Percentiles rank a stretch among this genome's conserved stretches.
Conservation (phyloP, 2,113 vertebrate species). For the Axis porcinus region DNA sequence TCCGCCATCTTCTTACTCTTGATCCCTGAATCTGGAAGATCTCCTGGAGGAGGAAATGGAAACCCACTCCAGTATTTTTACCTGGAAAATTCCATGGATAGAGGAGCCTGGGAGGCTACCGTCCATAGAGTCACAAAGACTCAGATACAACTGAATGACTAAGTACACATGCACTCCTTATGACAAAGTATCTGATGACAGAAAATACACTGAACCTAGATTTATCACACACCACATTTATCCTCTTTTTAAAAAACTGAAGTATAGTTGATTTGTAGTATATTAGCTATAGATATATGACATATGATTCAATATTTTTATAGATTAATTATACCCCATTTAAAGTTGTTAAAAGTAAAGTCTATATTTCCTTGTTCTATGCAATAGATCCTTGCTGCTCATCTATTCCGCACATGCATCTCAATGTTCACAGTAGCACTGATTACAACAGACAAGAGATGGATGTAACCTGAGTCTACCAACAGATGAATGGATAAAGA, state of each 20-base stretch:
- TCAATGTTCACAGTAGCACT: background rate
- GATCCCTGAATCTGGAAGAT: background rate
- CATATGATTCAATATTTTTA: background rate
- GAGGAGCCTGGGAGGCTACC: background rate
- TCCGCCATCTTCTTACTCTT: too few relatives aligned
- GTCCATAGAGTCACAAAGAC: background rate
- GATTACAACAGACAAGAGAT: background rate
- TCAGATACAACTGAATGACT: background rate
- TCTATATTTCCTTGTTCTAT: background rate
- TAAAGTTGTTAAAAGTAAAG: background rate
- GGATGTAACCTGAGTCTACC: background rate
- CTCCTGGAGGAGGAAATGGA: background rate
- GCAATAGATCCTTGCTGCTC: background rate
- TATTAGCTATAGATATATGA: background rate
- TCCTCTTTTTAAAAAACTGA: background rate
- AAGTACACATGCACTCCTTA: background rate
- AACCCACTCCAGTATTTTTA: background rate
- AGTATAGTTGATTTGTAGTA: background rate
- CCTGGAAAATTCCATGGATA: background rate
- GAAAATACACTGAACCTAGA: background rate
- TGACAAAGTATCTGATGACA: background rate
- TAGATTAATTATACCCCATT: background rate
- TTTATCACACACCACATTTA: background rate
- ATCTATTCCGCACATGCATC: background rate
- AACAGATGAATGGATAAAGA: background rate